Conservation (phyloP, 2,888 invertebrate genomes). For the Cheilosia pagana region DNA sequence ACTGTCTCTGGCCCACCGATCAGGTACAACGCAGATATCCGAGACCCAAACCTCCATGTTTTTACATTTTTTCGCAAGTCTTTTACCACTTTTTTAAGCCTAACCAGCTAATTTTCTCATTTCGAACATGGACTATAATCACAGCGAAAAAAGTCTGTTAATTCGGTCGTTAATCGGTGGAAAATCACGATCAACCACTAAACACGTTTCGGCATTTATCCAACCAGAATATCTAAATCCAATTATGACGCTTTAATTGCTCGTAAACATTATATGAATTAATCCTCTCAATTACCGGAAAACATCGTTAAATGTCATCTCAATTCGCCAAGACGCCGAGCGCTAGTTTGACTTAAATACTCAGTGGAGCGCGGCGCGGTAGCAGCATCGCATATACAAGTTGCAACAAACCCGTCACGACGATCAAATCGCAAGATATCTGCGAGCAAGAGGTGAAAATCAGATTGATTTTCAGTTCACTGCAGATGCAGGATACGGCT, state of each 20-base stretch:
- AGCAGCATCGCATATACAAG: slow-evolving; percentile 18
- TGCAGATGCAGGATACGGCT: slow-evolving; percentile 51
- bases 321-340: slow-evolving; percentile 34
- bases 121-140: not conserved
- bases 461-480: slow-evolving; percentile 73
- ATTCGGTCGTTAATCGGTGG: slow-evolving; percentile 30
- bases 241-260: slow-evolving; percentile 71
- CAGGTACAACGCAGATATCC: too few relatives aligned
- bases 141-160: slow-evolving; percentile 10
- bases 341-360: slow-evolving; percentile 59
- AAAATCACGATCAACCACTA: slow-evolving; percentile 50
- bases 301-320: slow-evolving; percentile 73
- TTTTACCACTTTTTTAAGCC: not conserved
- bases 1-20: fast-evolving
- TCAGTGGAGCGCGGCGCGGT: slow-evolving; percentile 31
- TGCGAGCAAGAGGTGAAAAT: slow-evolving; percentile 67
- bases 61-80: not conserved
- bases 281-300: slow-evolving; percentile 70
- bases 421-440: slow-evolving; percentile 69
- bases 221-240: slow-evolving; percentile 46
- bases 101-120: too few relatives aligned
- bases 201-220: not conserved
- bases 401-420: slow-evolving; percentile 56
- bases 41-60: too few relatives aligned
- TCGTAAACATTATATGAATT: slow-evolving; percentile 67